Evolutionary conservation across 2,113 vertebrate species (phyloP).

Genomic region (Noctilio leporinus): DNA sequence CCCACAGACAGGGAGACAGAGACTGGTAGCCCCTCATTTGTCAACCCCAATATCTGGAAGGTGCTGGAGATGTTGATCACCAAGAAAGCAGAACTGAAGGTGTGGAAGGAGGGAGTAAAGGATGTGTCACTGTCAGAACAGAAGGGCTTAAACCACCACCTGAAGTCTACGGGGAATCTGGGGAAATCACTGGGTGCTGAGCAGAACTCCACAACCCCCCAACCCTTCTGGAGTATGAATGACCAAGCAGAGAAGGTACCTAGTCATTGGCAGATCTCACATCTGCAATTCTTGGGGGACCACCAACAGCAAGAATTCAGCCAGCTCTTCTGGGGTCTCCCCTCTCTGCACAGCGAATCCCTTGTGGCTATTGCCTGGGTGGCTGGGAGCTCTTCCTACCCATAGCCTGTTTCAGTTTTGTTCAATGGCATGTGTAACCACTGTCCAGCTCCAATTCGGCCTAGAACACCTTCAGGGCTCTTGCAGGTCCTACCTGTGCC

Average conservation of each 20-base stretch:
- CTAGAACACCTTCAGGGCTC: not conserved
- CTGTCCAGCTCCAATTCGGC: not conserved
- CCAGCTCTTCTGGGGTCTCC: slow-evolving; percentile 49
- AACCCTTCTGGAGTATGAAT: not conserved
- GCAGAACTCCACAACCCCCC: not conserved
- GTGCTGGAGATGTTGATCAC: too few species aligned
- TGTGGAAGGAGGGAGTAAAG: not conserved
- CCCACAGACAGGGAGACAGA: not conserved
- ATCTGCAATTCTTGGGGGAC: not conserved
- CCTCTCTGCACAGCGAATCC: slow-evolving; percentile 46
- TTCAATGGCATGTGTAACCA: not conserved
- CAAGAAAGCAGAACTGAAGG: not conserved
- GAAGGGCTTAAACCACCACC: not conserved
- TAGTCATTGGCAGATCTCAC: not conserved
- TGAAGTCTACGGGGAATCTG: not conserved
- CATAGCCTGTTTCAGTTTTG: not conserved
- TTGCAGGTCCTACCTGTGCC: not conserved
- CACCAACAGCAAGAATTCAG: not conserved
- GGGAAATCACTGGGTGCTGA: not conserved
- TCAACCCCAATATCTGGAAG: not conserved
- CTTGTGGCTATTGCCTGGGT: slow-evolving; percentile 4
- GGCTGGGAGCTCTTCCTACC: not conserved
- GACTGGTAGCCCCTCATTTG: not conserved
- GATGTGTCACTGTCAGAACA: not conserved
- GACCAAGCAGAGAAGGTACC: not conserved